phyloP scores from a whole-genome alignment of 2,888 invertebrate species.

The Heliconius ethilla region DNA sequence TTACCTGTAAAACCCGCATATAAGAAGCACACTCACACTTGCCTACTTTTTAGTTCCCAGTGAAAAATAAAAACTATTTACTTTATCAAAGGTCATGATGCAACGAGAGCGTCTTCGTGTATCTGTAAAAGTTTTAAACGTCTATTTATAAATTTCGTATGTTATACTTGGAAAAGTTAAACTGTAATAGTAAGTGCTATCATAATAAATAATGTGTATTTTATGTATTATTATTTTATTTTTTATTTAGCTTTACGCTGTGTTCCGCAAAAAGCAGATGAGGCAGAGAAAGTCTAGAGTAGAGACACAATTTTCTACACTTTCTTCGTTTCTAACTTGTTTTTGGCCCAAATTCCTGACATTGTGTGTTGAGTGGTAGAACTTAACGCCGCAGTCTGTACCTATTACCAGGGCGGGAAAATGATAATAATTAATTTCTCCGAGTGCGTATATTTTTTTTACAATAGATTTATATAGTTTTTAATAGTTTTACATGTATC shows the following conservation, averaged over 20 bases:
- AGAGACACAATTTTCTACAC: too few relatives aligned
- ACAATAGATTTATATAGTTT: background rate
- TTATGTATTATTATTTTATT: background rate
- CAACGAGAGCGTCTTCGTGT: constrained; percentile 20
- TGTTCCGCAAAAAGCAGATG: background rate
- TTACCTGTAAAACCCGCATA: background rate
- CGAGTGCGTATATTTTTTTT: background rate
- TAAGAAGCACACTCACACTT: background rate
- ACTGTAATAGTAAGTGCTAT: background rate
- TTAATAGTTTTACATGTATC: background rate
- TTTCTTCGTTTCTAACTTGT: background rate
- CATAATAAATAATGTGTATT: too few relatives aligned
- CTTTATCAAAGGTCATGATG: constrained; percentile 26
- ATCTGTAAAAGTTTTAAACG: constrained; percentile 17
- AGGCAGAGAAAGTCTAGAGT: too few relatives aligned
- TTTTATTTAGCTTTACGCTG: background rate
- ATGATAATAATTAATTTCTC: background rate
- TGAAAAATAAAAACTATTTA: constrained; percentile 22
- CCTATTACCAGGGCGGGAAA: background rate
- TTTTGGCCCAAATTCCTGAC: background rate
- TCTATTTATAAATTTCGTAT: constrained; percentile 14
- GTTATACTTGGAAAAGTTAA: background rate
- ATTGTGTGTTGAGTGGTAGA: background rate
- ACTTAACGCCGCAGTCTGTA: background rate
- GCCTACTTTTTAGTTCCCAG: background rate